These are phyloP conservation scores for Oreochromis mossambicus DNA, from an alignment of 2,797 vertebrate species.

Conservation along the genomic window DNA sequence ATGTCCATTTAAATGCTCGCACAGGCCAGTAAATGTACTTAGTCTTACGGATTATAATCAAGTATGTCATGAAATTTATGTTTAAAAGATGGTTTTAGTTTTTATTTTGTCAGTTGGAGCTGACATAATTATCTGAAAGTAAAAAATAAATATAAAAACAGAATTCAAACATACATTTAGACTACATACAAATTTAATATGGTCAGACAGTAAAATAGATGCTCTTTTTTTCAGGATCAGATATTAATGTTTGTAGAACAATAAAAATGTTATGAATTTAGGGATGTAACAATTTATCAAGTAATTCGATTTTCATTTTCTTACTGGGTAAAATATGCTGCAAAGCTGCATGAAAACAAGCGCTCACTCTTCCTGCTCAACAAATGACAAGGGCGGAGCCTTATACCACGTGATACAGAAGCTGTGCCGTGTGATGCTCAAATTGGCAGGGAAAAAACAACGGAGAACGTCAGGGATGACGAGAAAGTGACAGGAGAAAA, in stretches of 20 bases:
- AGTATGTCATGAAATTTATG: neutral
- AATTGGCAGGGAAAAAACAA: no score
- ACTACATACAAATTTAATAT: neutral
- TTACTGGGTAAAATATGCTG: neutral
- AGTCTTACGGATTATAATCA: neutral
- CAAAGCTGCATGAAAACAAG: no score
- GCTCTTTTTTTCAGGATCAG: accelerated
- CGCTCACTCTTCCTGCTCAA: no score
- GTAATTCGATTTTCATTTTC: neutral
- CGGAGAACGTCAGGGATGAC: no score
- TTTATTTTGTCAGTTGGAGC: neutral
- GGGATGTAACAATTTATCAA: neutral
- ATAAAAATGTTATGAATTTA: neutral
- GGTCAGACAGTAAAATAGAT: neutral
- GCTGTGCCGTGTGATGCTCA: no score
- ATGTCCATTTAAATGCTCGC: neutral
- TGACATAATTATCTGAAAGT: neutral
- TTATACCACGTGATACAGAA: no score
- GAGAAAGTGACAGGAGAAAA: no score
- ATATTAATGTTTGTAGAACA: neutral
- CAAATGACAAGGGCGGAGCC: no score
- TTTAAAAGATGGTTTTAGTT: neutral
- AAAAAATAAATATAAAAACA: neutral
- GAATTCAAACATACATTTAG: neutral
- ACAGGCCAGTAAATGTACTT: neutral